These are phyloP conservation scores for Solenopsis fugax DNA, from an alignment of 1,140 invertebrate species.

Conservation along the genomic window DNA sequence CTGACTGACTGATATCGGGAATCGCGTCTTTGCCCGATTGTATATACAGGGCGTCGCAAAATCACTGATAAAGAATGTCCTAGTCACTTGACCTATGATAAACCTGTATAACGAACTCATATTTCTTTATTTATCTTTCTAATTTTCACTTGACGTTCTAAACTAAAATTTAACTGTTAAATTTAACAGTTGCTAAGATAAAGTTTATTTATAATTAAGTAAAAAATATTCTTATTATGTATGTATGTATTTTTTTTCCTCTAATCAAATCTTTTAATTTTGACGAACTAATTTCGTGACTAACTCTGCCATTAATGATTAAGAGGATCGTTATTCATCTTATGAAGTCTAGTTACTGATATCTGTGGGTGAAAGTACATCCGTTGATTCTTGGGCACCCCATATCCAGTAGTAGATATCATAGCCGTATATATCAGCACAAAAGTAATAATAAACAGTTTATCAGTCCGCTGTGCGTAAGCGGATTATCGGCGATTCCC, in stretches of 20 bases:
- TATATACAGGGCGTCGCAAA: conserved; percentile 36
- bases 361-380: conserved; percentile 23
- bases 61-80: background rate
- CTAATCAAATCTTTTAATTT: background rate
- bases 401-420: conserved; percentile 3
- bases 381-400: conserved; percentile 5
- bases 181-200: background rate
- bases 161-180: background rate
- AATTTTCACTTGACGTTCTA: background rate
- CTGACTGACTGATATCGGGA: conserved; percentile 78
- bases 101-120: background rate
- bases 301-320: background rate
- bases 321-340: conserved; percentile 37
- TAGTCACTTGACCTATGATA: background rate
- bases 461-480: conserved; percentile 77
- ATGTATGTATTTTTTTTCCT: background rate
- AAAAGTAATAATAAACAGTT: conserved; percentile 82
- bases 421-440: conserved; percentile 23
- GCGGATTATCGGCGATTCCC: conserved; percentile 77
- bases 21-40: conserved; percentile 9
- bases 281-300: background rate
- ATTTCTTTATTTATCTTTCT: background rate
- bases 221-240: background rate
- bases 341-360: background rate
- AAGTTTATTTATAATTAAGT: background rate